phyloP scores from a whole-genome alignment of 2,113 vertebrate species.

The Cyphomyrus discorhynchus region DNA sequence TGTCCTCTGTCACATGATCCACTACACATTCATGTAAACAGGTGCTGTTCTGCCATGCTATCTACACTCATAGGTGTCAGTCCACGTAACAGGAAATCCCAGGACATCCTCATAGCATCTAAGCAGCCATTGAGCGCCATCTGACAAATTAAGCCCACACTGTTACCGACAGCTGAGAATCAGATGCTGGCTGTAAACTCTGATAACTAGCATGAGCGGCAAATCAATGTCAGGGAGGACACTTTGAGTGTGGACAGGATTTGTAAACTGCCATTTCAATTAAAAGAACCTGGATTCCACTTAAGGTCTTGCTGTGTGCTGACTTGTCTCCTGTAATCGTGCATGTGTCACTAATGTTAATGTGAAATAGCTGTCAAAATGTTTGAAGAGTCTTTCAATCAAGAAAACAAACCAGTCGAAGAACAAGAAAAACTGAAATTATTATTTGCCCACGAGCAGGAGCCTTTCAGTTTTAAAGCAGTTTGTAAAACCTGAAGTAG shows the following conservation, averaged over 20 bases:
- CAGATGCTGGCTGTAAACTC: not conserved
- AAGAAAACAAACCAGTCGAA: not conserved
- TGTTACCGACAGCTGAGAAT: not conserved
- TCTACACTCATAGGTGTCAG: not conserved
- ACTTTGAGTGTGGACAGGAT: not conserved
- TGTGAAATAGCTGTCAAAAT: not conserved
- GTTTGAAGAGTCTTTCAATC: not conserved
- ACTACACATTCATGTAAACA: not conserved
- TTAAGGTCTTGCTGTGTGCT: not conserved
- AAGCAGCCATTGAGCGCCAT: not conserved
- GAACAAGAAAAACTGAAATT: not conserved
- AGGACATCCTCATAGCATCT: not conserved
- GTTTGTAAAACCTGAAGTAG: not conserved
- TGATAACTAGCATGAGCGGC: not conserved
- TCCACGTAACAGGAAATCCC: not conserved
- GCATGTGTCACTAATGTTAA: not conserved
- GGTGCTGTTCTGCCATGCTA: not conserved
- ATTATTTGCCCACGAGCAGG: not conserved
- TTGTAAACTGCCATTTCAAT: not conserved
- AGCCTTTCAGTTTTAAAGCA: not conserved
- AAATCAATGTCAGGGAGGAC: not conserved
- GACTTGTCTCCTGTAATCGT: not conserved
- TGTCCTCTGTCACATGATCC: not conserved
- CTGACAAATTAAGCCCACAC: not conserved
- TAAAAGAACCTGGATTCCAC: not conserved